Conservation (phyloP, 1,140 invertebrate genomes). For the Pemphigus obesinymphae region DNA sequence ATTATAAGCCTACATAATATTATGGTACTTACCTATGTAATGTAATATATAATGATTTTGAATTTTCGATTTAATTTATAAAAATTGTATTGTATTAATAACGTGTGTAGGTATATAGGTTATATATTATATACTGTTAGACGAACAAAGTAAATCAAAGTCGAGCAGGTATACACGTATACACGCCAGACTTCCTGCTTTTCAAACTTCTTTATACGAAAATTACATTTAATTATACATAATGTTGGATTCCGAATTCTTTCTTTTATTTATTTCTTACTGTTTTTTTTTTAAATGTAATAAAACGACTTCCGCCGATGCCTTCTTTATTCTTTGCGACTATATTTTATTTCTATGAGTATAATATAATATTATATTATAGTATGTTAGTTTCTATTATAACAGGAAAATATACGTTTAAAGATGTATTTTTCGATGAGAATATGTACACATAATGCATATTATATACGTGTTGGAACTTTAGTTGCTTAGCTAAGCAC, state of each 20-base stretch:
- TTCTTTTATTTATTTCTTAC: neutral
- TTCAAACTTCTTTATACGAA: neutral
- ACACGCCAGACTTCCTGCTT: conserved; percentile 1
- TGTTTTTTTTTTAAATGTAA: neutral
- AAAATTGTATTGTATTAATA: neutral
- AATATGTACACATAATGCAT: neutral
- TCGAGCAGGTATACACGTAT: too few relatives aligned
- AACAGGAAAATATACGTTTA: neutral
- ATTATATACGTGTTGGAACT: too few relatives aligned
- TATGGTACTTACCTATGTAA: too few relatives aligned
- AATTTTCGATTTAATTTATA: neutral
- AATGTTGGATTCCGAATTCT: neutral
- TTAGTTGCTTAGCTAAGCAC: neutral
- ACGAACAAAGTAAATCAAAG: neutral
- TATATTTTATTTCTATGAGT: neutral
- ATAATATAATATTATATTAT: neutral
- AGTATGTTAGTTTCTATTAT: neutral
- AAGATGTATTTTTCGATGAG: neutral
- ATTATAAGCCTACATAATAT: too few relatives aligned
- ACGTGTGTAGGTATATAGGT: too few relatives aligned
- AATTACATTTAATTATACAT: conserved; percentile 10
- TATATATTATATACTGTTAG: too few relatives aligned
- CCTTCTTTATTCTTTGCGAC: neutral
- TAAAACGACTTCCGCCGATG: conserved; percentile 9
- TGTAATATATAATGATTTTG: too few relatives aligned